A percentile compares a stretch with the other conserved stretches of the same genome.
Evolutionary conservation across 2,113 vertebrate genomes (phyloP).

Genomic region (Fregata magnificens): DNA sequence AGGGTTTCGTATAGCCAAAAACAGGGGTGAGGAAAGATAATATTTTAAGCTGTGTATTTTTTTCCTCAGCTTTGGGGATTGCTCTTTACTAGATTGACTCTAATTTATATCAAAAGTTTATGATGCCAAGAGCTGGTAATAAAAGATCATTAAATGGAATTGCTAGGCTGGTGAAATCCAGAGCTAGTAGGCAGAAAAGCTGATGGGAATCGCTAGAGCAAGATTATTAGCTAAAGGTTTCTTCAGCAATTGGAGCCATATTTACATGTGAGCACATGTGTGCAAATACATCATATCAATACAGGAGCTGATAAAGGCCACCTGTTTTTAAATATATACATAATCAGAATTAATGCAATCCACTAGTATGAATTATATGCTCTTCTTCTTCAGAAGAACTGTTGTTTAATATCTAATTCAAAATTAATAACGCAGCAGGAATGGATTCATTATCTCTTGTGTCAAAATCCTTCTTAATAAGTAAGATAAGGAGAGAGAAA

Average conservation of each 20-base stretch:
- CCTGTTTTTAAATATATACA: neutral
- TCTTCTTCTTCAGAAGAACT: neutral
- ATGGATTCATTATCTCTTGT: neutral
- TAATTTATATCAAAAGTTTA: neutral
- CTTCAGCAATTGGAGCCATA: neutral
- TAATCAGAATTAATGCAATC: neutral
- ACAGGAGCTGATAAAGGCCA: neutral
- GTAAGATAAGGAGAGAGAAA: neutral
- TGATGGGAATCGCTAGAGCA: neutral
- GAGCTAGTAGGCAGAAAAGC: neutral
- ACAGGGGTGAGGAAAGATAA: fast-evolving
- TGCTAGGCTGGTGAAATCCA: neutral
- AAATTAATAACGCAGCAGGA: neutral
- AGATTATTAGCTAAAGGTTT: neutral
- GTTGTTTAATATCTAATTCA: neutral
- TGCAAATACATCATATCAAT: neutral
- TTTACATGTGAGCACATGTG: neutral
- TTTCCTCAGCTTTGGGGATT: neutral
- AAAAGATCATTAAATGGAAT: neutral
- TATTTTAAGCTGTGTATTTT: neutral
- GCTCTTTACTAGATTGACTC: neutral
- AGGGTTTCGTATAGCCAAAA: neutral
- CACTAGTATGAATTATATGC: neutral
- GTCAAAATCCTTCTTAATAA: conserved; percentile 1
- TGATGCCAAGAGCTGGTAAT: neutral